Conservation (phyloP, 2,888 invertebrate genomes). For the Mongoloraphidia duomilia region DNA sequence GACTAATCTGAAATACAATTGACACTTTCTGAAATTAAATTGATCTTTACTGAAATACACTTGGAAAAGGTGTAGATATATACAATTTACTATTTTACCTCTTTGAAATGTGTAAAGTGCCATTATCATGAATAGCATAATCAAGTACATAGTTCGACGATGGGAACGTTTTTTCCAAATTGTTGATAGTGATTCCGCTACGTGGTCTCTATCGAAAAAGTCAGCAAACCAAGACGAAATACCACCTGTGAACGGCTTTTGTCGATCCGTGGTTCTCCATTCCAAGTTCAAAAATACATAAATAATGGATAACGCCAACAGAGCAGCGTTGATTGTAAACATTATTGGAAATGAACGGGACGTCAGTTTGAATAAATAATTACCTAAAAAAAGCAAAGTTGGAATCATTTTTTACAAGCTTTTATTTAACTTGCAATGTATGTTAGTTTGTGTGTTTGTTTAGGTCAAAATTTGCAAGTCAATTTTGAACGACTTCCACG, state of each 20-base stretch:
- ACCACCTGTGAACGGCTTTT: slow-evolving; percentile 42
- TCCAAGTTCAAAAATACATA: slow-evolving; percentile 47
- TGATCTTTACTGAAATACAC: too few relatives aligned
- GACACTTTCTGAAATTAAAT: too few relatives aligned
- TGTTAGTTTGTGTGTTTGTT: too few relatives aligned
- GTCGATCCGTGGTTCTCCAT: slow-evolving; percentile 54
- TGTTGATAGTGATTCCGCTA: slow-evolving; percentile 44
- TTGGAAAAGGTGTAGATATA: too few relatives aligned
- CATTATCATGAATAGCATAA: slow-evolving; percentile 57
- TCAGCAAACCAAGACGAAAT: slow-evolving; percentile 43
- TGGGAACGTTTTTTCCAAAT: slow-evolving; percentile 42
- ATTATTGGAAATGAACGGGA: slow-evolving; percentile 52
- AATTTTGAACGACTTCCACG: too few relatives aligned
- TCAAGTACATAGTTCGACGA: slow-evolving; percentile 45
- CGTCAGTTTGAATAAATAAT: slow-evolving; percentile 43
- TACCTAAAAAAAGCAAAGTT: slow-evolving; percentile 39
- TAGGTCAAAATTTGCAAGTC: too few relatives aligned
- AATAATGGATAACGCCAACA: slow-evolving; percentile 46
- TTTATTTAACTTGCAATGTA: not conserved
- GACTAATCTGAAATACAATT: too few relatives aligned
- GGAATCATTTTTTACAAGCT: not conserved
- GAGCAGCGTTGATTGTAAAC: slow-evolving; percentile 53
- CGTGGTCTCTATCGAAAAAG: slow-evolving; percentile 57
- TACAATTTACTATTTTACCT: too few relatives aligned
- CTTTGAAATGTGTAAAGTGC: slow-evolving; percentile 68